Evolutionary conservation across 2,797 vertebrate species (phyloP), one percentile per base, ranked within the genome.

Genomic region (Amazona ochrocephala): DNA sequence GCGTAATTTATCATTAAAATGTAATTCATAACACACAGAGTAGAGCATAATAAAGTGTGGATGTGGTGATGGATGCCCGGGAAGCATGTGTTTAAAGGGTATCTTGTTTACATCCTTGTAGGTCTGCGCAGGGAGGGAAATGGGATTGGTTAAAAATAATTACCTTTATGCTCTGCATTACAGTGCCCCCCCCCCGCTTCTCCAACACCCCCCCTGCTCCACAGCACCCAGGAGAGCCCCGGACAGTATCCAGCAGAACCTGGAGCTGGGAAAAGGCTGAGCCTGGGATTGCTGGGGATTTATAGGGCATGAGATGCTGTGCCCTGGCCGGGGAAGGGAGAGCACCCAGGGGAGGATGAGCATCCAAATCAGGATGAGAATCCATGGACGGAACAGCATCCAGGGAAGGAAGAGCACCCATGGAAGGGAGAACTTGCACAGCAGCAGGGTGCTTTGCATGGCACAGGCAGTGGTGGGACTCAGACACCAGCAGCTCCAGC

Each of bases 11-110:
- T 97, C 94, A 95, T 96, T 95, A 95, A 97, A 96, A 94, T 84
- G 92, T 95, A 95, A 97, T 97, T 97, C 95, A 97, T 97, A 95
- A 96, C 83, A 66, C 66, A 84, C 93, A 65, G 92, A 97, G 94
- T 7, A 29, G 88, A 79, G 84, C 87, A 51, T 50, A 95, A 96
- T 95, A 83, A 92, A 94, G 94, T 34, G 81, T 44, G 88, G 92
- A 84, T 50, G 86, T 2, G 54, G 89, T 95, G 97, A 97, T 95
- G 89, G 96, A 96, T 97, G 94, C 91, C 6, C 0, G 37, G 85
- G 87, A 90, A 90, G 82, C 64, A 16, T 37, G 84, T 51, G 68
- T 27, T 87, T 61, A 91, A 86, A 88, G 94, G 88, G 93, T 60
- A 72, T 81, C 82, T 74, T 89, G 96, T 95, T 95, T 91, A 87